Evolutionary conservation across 2,797 vertebrate species (phyloP).

Genomic region (Prionace glauca): DNA sequence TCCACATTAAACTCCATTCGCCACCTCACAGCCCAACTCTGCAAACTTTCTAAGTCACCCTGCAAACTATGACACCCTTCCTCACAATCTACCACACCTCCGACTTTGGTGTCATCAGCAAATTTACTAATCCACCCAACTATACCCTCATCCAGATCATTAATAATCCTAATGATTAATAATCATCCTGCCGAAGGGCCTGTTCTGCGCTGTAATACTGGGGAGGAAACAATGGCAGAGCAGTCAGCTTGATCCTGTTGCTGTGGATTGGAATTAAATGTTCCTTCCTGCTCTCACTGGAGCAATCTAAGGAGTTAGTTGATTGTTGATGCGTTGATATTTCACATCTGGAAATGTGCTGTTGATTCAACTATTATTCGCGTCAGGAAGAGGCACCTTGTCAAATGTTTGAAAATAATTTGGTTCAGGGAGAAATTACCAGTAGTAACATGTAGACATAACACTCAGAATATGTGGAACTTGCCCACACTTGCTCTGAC

Average conservation of each 20-base stretch:
- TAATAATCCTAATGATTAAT: no score
- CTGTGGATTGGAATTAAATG: neutral
- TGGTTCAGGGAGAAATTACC: neutral
- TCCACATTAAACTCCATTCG: no score
- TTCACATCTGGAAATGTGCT: neutral
- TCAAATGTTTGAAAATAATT: neutral
- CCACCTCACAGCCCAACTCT: no score
- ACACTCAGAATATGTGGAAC: neutral
- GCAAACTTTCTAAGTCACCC: no score
- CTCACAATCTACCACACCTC: no score
- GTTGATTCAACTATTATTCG: neutral
- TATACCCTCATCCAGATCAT: no score
- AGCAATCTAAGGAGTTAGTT: neutral
- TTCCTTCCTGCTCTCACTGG: neutral
- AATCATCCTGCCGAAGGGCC: no score
- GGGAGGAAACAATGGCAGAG: neutral
- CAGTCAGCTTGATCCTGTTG: neutral
- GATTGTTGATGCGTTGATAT: neutral
- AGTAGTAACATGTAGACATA: neutral
- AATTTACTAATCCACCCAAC: no score
- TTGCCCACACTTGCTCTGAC: neutral
- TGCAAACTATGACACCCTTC: no score
- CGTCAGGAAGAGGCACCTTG: neutral
- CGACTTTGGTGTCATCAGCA: no score
- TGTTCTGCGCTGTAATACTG: no score